Evolutionary conservation across 1,140 invertebrate genomes (phyloP), one percentile per base, ranked within the genome.

Genomic region (Diorhabda elongata): DNA sequence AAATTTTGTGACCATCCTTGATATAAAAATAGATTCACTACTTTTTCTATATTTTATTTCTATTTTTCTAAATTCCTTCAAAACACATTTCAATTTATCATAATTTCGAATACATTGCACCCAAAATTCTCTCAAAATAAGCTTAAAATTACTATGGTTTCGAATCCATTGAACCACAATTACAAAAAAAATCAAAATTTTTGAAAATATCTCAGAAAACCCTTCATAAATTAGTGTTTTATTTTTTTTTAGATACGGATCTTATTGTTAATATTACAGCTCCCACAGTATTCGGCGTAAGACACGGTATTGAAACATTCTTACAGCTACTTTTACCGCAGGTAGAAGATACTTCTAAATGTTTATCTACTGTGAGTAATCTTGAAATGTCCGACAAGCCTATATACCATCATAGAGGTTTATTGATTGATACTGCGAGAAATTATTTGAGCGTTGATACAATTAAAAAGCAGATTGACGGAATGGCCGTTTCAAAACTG

Each of bases 401-500:
- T 0, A 78, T 77, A 0, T 94, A 88, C 78, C 77, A 84, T 2
- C 89, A 93, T 77, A 84, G 92, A 45, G 92, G 92, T 0, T 77
- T 94, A 2, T 78, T 92, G 0, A 73, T 95, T 44, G 92, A 95
- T 75, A 91, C 91, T 2, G 87, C 91, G 0, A 82, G 92, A 59
- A 92, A 93, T 77, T 95, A 88, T 76, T 85, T 93, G 61, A 84
- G 87, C 0, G 75, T 93, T 59, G 79, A 83, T 0, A 78, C 82
- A 3, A 84, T 95, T 4, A 88, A 89, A 71, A 86, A 85, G 59
- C 90, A 90, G 3, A 81, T 95, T 2, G 90, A 94, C 73, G 92
- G 86, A 3, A 93, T 96, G 92, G 88, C 91, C 0, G 85, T 89
- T 0, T 89, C 88, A 41, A 96, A 96, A 80, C 79, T 96, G 70